These are phyloP conservation scores for Melanotaenia duboulayi DNA, from an alignment of 2,113 vertebrate species.

Conservation along the genomic window DNA sequence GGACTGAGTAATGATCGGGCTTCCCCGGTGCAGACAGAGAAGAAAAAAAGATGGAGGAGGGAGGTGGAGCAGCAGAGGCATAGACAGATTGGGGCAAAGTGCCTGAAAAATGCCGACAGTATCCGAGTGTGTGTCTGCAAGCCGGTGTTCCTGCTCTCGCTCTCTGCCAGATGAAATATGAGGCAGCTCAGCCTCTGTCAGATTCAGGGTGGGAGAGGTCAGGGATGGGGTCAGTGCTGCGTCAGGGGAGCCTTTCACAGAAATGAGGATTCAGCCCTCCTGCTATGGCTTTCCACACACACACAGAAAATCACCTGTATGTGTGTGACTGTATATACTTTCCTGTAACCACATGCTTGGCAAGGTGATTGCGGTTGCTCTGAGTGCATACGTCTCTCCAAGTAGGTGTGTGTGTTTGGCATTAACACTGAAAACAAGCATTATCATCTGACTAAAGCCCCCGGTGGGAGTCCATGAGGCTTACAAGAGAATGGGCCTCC, in stretches of 20 bases:
- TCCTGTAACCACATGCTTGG: slow-evolving; percentile 64
- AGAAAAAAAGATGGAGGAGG: slow-evolving; percentile 12
- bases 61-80: slow-evolving; percentile 31
- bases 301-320: slow-evolving; percentile 32
- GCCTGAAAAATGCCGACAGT: slow-evolving; percentile 50
- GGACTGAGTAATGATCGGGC: slow-evolving; percentile 57
- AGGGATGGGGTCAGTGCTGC: slow-evolving; percentile 66
- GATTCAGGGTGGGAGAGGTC: slow-evolving; percentile 75
- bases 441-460: slow-evolving; percentile 80
- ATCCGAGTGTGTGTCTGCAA: slow-evolving; percentile 28
- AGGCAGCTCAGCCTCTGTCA: slow-evolving; percentile 75
- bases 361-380: slow-evolving; percentile 41
- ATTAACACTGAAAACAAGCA: slow-evolving; percentile 82
- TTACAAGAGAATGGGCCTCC: slow-evolving; percentile 73
- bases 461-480: slow-evolving; percentile 74
- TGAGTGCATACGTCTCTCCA: slow-evolving; percentile 31
- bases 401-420: slow-evolving; percentile 58
- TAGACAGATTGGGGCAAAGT: slow-evolving; percentile 43
- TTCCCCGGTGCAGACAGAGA: slow-evolving; percentile 45
- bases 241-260: slow-evolving; percentile 64
- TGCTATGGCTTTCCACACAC: slow-evolving; percentile 30
- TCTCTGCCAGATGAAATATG: slow-evolving; percentile 75
- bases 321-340: slow-evolving; percentile 27
- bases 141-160: slow-evolving; percentile 4
- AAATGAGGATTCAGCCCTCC: slow-evolving; percentile 73